phyloP scores from a whole-genome alignment of 2,888 invertebrate species.

The Myopa tessellatipennis region DNA sequence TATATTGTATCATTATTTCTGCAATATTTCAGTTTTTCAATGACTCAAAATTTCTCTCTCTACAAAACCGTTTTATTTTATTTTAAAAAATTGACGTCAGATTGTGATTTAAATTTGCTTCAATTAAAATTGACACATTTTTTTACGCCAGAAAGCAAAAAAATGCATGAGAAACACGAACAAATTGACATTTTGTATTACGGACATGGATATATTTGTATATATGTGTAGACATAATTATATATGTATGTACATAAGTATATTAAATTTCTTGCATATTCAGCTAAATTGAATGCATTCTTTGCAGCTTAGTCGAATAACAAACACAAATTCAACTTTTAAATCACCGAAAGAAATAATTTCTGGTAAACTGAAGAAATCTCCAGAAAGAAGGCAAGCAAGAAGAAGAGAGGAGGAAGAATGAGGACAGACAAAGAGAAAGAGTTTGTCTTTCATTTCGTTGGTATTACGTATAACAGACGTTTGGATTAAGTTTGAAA shows the following conservation, averaged over 20 bases:
- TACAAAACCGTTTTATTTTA: neutral
- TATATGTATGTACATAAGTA: neutral
- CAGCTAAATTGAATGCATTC: neutral
- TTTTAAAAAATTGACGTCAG: neutral
- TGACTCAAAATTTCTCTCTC: too few species aligned
- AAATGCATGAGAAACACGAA: neutral
- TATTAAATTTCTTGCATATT: conserved; percentile 4
- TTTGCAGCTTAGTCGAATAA: neutral
- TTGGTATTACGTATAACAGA: too few species aligned
- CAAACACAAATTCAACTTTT: too few species aligned
- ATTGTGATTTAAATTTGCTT: neutral
- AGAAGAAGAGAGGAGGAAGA: too few species aligned
- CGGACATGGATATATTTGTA: neutral
- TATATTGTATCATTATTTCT: neutral
- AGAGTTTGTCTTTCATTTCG: too few species aligned
- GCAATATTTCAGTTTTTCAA: too few species aligned
- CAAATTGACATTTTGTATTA: neutral
- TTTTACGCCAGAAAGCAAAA: neutral
- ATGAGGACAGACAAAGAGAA: too few species aligned
- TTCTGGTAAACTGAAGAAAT: too few species aligned
- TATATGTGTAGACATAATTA: neutral
- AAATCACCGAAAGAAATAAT: too few species aligned
- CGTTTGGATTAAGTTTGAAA: too few species aligned
- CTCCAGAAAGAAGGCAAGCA: too few species aligned
- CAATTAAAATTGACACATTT: neutral